phyloP scores from a whole-genome alignment of 1,140 invertebrate genomes.

The Tetraneura akinire region DNA sequence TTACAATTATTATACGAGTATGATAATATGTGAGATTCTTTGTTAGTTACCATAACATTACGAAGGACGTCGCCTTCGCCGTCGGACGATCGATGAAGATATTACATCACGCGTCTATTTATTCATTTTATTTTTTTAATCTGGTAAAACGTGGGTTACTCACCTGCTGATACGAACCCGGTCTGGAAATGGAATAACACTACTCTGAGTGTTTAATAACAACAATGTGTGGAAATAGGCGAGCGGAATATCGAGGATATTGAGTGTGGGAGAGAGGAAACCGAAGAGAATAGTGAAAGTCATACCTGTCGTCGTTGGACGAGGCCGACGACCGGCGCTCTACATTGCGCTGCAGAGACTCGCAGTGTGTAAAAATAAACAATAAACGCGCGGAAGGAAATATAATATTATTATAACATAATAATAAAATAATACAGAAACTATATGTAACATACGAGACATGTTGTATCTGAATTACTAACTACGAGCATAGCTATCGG shows the following conservation, averaged over 20 bases:
- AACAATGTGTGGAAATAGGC: not conserved
- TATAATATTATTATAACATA: too few species aligned
- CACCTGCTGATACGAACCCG: not conserved
- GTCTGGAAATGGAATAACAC: too few species aligned
- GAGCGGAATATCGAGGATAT: not conserved
- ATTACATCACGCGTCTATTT: not conserved
- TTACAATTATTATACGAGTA: too few species aligned
- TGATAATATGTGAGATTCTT: too few species aligned
- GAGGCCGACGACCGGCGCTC: constrained; percentile 38
- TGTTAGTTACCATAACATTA: too few species aligned
- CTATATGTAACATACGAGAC: not conserved
- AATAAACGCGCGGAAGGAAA: too few species aligned
- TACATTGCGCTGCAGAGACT: not conserved
- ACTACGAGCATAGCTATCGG: not conserved
- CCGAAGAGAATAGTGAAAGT: constrained; percentile 30
- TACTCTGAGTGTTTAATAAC: too few species aligned
- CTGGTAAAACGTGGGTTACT: not conserved
- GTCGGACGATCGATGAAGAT: not conserved
- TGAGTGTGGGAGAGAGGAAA: constrained; percentile 19
- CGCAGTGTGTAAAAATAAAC: too few species aligned
- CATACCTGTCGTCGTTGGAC: too few species aligned
- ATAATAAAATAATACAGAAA: not conserved
- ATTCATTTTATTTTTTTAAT: not conserved
- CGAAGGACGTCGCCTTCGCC: not conserved
- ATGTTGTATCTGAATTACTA: not conserved